Percentiles rank a stretch among this genome's conserved stretches.
These are phyloP conservation scores for Myocastor coypus DNA, from an alignment of 2,113 vertebrate species.

Conservation along the genomic window DNA sequence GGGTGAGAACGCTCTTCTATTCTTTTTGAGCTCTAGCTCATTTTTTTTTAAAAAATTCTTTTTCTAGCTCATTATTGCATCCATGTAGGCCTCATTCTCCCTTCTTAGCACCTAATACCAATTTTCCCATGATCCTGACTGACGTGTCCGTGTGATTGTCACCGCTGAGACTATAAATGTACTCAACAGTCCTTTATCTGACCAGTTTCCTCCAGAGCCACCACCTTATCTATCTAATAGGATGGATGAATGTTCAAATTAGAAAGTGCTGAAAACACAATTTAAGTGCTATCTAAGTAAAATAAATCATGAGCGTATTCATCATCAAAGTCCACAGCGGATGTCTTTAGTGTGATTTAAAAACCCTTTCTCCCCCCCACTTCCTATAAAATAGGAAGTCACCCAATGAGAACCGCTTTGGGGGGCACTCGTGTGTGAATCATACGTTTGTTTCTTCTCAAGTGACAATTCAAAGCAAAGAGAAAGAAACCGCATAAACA, in stretches of 20 bases:
- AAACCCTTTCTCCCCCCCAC: neutral
- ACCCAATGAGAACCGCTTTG: neutral
- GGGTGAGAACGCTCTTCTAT: neutral
- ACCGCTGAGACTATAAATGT: neutral
- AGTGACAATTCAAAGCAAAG: constrained; percentile 61
- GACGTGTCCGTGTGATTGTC: neutral
- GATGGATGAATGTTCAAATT: neutral
- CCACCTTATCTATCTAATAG: neutral
- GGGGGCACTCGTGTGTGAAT: constrained; percentile 39
- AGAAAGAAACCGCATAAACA: constrained; percentile 68
- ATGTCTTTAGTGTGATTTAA: constrained; percentile 47
- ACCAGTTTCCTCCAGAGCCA: constrained; percentile 26
- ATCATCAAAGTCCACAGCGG: constrained; percentile 17
- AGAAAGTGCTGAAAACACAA: neutral
- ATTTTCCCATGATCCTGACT: neutral
- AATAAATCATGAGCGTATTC: neutral
- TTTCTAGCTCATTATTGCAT: neutral
- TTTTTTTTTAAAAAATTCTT: too few species aligned
- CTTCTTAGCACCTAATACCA: neutral
- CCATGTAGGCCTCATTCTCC: neutral
- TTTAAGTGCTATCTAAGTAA: constrained; percentile 1
- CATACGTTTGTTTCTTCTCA: constrained; percentile 60
- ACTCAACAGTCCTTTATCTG: neutral
- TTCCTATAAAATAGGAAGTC: constrained; percentile 72
- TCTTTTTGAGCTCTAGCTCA: neutral